Conservation (phyloP, 2,888 invertebrate species). For the Euclidia mi region DNA sequence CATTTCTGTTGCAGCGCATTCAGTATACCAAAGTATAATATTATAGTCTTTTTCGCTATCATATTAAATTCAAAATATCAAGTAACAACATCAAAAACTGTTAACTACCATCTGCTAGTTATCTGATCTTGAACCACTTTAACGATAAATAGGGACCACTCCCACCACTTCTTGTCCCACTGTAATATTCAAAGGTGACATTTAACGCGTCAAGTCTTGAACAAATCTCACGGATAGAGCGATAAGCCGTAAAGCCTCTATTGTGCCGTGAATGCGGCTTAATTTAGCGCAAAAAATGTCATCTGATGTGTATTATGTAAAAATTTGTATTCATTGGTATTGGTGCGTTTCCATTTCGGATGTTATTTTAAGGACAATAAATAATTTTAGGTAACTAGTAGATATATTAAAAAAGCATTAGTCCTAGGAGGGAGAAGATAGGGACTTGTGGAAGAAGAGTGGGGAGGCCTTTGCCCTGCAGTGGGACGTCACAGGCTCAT, state of each 20-base stretch:
- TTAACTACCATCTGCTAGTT: conserved; percentile 31
- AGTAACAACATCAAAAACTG: conserved; percentile 2
- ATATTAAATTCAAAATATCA: neutral
- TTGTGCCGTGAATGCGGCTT: conserved; percentile 62
- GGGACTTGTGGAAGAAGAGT: too few relatives aligned
- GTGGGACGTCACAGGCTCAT: too few relatives aligned
- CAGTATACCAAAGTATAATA: too few relatives aligned
- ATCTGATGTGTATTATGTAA: conserved; percentile 36
- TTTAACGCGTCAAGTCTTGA: conserved; percentile 53
- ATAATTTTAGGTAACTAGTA: too few relatives aligned
- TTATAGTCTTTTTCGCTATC: too few relatives aligned
- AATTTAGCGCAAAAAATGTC: conserved; percentile 53
- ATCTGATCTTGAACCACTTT: conserved; percentile 24
- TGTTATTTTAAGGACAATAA: too few relatives aligned
- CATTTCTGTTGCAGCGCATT: too few relatives aligned
- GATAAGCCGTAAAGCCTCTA: conserved; percentile 47
- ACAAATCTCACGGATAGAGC: conserved; percentile 42
- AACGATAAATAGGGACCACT: conserved; percentile 38
- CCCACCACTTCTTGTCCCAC: conserved; percentile 47
- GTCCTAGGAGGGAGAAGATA: too few relatives aligned
- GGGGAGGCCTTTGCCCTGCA: too few relatives aligned
- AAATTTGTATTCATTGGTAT: too few relatives aligned
- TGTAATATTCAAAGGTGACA: conserved; percentile 48
- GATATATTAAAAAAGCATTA: too few relatives aligned
- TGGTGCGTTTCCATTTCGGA: conserved; percentile 31